Conservation (phyloP, 2,797 vertebrate genomes). For the Poeciliopsis paucimaculata region DNA sequence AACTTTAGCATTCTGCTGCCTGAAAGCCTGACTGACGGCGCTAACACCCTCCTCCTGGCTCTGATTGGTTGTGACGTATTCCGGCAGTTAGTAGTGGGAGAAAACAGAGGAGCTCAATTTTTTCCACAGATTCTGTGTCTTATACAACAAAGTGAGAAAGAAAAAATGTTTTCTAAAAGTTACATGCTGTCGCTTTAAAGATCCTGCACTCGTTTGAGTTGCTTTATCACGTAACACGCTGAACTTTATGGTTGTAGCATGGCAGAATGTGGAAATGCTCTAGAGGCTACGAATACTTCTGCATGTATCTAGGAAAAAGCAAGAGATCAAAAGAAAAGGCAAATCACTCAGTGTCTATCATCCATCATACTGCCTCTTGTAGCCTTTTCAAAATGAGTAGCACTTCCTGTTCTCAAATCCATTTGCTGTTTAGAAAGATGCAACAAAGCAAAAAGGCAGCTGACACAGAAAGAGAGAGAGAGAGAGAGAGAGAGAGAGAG, state of each 20-base stretch:
- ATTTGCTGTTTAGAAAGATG: slow-evolving; percentile 63
- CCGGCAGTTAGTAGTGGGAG: no score
- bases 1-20: no score
- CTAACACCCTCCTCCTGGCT: no score
- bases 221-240: background rate
- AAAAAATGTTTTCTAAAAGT: background rate
- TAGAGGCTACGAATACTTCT: background rate
- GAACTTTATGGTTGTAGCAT: background rate
- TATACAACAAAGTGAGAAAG: background rate
- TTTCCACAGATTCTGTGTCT: no score
- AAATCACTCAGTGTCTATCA: slow-evolving; percentile 39
- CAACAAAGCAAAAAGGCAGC: slow-evolving; percentile 55
- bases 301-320: background rate
- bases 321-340: slow-evolving; percentile 5
- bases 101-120: no score
- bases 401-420: slow-evolving; percentile 38
- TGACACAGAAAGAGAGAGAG: slow-evolving; percentile 45
- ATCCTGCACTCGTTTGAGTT: background rate
- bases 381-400: slow-evolving; percentile 49
- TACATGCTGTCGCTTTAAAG: background rate
- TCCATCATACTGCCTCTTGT: slow-evolving; percentile 48
- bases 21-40: no score
- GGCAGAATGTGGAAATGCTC: background rate
- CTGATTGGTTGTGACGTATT: no score
- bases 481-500: slow-evolving; percentile 40